Percentiles rank a stretch among this genome's conserved stretches.
Evolutionary conservation across 2,888 invertebrate genomes (phyloP).

Genomic region (Acleris emargana): DNA sequence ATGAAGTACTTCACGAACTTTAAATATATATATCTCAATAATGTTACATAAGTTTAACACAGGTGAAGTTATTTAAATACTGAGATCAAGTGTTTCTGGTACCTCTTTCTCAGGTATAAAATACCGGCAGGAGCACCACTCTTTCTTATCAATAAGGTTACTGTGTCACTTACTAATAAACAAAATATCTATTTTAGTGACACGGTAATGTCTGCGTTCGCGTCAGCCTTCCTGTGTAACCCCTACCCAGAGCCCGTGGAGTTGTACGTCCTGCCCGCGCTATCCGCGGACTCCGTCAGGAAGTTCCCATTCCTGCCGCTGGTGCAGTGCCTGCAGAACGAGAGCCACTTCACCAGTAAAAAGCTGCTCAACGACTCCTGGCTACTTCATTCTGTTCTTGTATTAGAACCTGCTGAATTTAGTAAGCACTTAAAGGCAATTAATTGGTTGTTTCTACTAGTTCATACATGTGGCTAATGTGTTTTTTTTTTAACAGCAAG

Average conservation of each 20-base stretch:
- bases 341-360: slow-evolving; percentile 68
- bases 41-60: too few relatives aligned
- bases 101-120: too few relatives aligned
- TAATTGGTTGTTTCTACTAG: too few relatives aligned
- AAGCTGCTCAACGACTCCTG: slow-evolving; percentile 83
- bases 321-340: slow-evolving; percentile 68
- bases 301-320: slow-evolving; percentile 82
- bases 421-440: slow-evolving; percentile 75
- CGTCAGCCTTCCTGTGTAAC: slow-evolving; percentile 86
- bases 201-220: slow-evolving; percentile 81
- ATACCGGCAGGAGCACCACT: too few relatives aligned
- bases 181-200: slow-evolving; percentile 54
- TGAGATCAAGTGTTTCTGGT: too few relatives aligned
- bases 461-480: not conserved
- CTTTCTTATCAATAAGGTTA: not conserved
- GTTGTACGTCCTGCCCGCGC: slow-evolving; percentile 87
- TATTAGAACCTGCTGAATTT: slow-evolving; percentile 86
- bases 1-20: too few relatives aligned
- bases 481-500: slow-evolving; percentile 63
- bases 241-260: slow-evolving; percentile 87
- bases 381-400: slow-evolving; percentile 87
- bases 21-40: too few relatives aligned
- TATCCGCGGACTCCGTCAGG: slow-evolving; percentile 71
- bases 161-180: not conserved
- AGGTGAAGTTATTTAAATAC: too few relatives aligned